These are phyloP conservation scores for Hippocampus guttulatus DNA, from an alignment of 2,113 vertebrate species.

Conservation along the genomic window DNA sequence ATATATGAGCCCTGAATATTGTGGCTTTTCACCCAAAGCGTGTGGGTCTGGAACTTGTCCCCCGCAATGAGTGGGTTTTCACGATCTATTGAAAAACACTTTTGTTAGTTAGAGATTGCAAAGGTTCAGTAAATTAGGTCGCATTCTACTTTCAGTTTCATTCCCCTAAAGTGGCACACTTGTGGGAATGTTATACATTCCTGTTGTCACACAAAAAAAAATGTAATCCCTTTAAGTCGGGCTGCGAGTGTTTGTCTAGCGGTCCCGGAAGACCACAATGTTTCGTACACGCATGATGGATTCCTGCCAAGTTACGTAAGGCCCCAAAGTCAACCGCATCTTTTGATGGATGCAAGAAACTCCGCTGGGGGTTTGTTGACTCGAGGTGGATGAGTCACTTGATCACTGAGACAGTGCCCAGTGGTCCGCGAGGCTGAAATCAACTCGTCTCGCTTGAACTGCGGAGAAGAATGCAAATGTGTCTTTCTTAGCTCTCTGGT, in stretches of 20 bases:
- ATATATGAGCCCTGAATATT: too few species aligned
- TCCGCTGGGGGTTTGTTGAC: conserved; percentile 59
- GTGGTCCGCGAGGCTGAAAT: conserved; percentile 60
- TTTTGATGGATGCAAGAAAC: conserved; percentile 62
- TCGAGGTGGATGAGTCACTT: conserved; percentile 66
- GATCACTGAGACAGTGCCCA: conserved; percentile 61
- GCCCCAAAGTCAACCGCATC: conserved; percentile 40
- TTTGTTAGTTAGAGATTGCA: neutral
- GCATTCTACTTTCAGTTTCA: conserved; percentile 29
- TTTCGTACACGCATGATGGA: conserved; percentile 58
- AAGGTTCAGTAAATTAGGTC: conserved; percentile 30
- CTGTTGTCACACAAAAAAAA: conserved; percentile 11
- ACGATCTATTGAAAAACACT: neutral
- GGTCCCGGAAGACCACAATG: conserved; percentile 32
- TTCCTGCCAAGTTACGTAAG: conserved; percentile 57
- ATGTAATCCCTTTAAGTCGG: conserved; percentile 14
- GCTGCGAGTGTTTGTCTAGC: conserved; percentile 52
- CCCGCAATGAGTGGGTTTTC: neutral
- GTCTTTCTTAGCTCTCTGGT: conserved; percentile 50
- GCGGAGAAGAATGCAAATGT: conserved; percentile 62
- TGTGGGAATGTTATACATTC: conserved; percentile 26
- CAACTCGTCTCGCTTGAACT: conserved; percentile 57
- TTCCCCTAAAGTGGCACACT: conserved; percentile 31
- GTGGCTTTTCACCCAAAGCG: too few species aligned
- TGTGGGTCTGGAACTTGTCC: too few species aligned